Evolutionary conservation across 2,113 vertebrate genomes (phyloP).

Genomic region (Gopherus flavomarginatus): DNA sequence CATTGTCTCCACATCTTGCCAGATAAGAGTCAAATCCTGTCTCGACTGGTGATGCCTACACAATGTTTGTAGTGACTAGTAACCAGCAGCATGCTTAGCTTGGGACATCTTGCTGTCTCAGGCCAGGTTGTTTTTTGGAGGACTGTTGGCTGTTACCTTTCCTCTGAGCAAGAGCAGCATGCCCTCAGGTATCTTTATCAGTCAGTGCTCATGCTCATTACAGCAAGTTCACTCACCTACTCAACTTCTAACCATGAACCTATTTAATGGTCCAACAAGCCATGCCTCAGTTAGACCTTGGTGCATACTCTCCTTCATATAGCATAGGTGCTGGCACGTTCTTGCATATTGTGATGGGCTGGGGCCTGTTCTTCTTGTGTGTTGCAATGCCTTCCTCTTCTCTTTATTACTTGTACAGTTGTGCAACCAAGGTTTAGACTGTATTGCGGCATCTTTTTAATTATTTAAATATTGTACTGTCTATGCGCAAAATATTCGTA

Average conservation of each 20-base stretch:
- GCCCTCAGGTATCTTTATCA: neutral
- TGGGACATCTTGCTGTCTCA: accelerated
- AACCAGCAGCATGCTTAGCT: neutral
- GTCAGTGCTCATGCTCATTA: neutral
- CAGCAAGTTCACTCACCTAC: neutral
- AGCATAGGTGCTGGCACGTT: neutral
- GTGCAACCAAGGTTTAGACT: neutral
- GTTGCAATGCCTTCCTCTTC: neutral
- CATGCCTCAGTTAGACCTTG: neutral
- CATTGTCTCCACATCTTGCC: accelerated
- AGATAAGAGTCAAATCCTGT: neutral
- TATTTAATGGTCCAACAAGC: neutral
- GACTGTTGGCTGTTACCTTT: neutral
- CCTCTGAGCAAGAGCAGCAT: neutral
- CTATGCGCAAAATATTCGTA: neutral
- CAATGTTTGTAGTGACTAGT: neutral
- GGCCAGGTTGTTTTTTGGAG: neutral
- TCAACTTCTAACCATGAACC: neutral
- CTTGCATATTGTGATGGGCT: neutral
- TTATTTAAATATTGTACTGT: neutral
- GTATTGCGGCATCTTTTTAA: neutral
- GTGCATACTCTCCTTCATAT: neutral
- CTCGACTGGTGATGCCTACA: neutral
- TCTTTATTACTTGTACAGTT: neutral
- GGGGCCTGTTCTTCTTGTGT: neutral